Conservation (phyloP, 2,113 vertebrate genomes). For the Poeciliopsis prolifica region DNA sequence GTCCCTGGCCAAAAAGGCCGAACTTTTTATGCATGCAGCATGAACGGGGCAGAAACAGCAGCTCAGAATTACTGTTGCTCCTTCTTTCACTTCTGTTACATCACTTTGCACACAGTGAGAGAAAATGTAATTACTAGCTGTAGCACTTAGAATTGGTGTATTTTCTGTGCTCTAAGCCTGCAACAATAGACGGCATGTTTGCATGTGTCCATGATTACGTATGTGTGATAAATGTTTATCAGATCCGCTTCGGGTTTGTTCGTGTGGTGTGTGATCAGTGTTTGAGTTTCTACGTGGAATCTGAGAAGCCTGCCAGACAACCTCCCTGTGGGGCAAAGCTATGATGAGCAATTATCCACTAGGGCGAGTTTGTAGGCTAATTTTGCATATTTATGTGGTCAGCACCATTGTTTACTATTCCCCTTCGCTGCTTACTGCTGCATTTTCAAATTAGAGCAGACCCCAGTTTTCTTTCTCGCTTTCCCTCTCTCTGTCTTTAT, state of each 20-base stretch:
- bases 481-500: constrained; percentile 30
- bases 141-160: neutral
- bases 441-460: constrained; percentile 75
- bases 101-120: constrained; percentile 3
- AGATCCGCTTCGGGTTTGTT: constrained; percentile 26
- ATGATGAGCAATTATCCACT: constrained; percentile 81
- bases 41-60: constrained; percentile 3
- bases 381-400: constrained; percentile 78
- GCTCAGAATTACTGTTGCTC: neutral
- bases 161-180: constrained; percentile 6
- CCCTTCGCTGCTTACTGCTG: constrained; percentile 76
- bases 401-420: constrained; percentile 76
- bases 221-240: constrained; percentile 26
- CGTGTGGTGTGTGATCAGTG: constrained; percentile 46
- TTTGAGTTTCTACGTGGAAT: constrained; percentile 72
- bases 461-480: constrained; percentile 40
- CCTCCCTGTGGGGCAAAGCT: constrained; percentile 66
- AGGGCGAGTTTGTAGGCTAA: constrained; percentile 78
- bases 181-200: constrained; percentile 3
- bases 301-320: constrained; percentile 71
- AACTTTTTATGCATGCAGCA: constrained; percentile 26
- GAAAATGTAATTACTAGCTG: constrained; percentile 5
- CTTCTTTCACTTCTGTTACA: constrained; percentile 1
- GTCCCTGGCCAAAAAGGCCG: constrained; percentile 10
- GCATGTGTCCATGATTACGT: constrained; percentile 25